Percentiles rank a stretch among this genome's conserved stretches.
Evolutionary conservation across 2,888 invertebrate species (phyloP).

Genomic region (Clistopyga incitator): DNA sequence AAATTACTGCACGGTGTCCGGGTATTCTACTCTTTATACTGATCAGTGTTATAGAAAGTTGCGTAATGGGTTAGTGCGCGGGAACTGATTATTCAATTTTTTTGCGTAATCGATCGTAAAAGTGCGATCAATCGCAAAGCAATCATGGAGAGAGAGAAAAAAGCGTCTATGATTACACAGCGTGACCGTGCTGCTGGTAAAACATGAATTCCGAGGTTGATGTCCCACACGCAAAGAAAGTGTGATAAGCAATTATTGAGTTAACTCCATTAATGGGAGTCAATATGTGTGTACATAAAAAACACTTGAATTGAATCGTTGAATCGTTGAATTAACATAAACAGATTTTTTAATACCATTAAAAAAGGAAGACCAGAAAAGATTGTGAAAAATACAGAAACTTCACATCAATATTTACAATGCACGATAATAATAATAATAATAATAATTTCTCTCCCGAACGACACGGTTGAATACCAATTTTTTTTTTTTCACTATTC

Average conservation of each 20-base stretch:
- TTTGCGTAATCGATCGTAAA: background rate
- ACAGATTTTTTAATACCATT: too few relatives aligned
- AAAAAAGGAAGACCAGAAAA: too few relatives aligned
- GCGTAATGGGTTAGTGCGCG: slow-evolving; percentile 33
- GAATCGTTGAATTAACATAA: too few relatives aligned
- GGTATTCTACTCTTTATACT: background rate
- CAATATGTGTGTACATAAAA: too few relatives aligned
- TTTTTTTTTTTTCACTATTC: too few relatives aligned
- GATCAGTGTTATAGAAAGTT: slow-evolving; percentile 32
- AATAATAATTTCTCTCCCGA: too few relatives aligned
- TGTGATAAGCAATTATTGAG: background rate
- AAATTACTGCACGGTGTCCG: background rate
- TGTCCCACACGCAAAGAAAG: background rate
- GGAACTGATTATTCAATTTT: slow-evolving; percentile 6
- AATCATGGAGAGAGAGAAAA: slow-evolving; percentile 1
- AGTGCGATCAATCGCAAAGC: background rate
- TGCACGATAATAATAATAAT: too few relatives aligned
- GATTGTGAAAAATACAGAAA: too few relatives aligned
- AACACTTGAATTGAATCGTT: too few relatives aligned
- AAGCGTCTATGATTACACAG: slow-evolving; percentile 17
- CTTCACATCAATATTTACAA: too few relatives aligned
- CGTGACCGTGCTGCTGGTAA: background rate
- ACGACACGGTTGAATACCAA: too few relatives aligned
- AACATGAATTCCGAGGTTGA: background rate
- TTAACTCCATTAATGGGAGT: too few relatives aligned